Evolutionary conservation across 2,797 vertebrate species (phyloP).

Genomic region (Phalanger gymnotis): DNA sequence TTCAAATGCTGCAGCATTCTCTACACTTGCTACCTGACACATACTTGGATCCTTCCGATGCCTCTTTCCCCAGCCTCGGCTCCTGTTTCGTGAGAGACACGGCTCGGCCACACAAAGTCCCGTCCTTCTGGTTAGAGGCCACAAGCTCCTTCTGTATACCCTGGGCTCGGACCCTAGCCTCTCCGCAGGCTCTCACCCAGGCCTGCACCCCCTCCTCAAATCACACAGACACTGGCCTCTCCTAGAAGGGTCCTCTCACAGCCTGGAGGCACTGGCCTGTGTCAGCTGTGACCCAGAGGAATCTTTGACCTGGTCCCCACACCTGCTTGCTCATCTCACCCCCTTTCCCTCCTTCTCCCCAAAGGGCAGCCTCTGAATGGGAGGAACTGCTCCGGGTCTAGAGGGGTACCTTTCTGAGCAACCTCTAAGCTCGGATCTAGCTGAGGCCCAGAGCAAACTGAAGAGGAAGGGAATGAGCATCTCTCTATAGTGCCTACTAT

Average conservation of each 20-base stretch:
- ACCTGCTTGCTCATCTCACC: neutral
- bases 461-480: neutral
- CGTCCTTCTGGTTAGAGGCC: neutral
- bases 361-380: neutral
- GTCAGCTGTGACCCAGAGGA: neutral
- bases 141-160: neutral
- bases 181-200: neutral
- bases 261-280: neutral
- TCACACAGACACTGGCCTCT: neutral
- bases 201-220: too few species aligned
- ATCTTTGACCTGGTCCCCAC: neutral
- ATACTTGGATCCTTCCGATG: neutral
- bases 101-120: neutral
- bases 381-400: conserved; percentile 46
- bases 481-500: neutral
- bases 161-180: neutral
- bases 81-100: neutral
- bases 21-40: neutral
- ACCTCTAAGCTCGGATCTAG: neutral
- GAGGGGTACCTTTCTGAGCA: neutral
- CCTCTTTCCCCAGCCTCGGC: neutral
- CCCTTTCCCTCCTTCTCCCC: neutral
- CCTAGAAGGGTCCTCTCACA: neutral
- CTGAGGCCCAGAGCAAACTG: neutral
- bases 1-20: neutral